Evolutionary conservation across 2,888 invertebrate species (phyloP), one percentile per base, ranked within the genome.

Genomic region (Agrotis puta): DNA sequence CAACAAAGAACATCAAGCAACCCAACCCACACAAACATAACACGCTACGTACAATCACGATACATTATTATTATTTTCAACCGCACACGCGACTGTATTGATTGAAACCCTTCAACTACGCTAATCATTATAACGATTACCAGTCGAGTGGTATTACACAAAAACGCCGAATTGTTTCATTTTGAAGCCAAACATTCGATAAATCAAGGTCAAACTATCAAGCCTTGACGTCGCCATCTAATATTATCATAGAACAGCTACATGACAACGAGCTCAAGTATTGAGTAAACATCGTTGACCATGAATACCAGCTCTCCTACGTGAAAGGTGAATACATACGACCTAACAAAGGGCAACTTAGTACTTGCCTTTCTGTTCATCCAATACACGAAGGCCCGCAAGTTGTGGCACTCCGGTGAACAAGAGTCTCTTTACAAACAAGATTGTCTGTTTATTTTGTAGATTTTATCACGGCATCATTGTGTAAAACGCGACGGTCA

Each of bases 351-450:
- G 92, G 92, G 91, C 89, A 89, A 81, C 74, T 64, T 81, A 81
- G 81, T 92, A 95, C 96, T 96, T 94, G 94, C 95, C 95, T 95
- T 94, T 94, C 89, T 94, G 92, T 91, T 93, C 95, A 96, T 96
- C 96, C 95, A 96, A 96, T 95, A 92, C 91, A 89, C 91, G 92
- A 91, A 89, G 92, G 92, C 88, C 89, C 92, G 93, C 93, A 89
- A 91, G 85, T 87, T 89, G 91, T 89, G 90, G 92, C 93, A 91
- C 92, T 93, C 89, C 90, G 87, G 80, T 85, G 86, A 93, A 92
- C 87, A 88, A 91, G 82, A 89, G 90, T 91, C 90, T 89, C 82
- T 91, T 80, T 82, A 80, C 63, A 79, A 74, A 87, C 83, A 79
- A 78, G 77, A 89, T 73, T 84, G 88, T 91, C 88, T 76, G 80